These are phyloP conservation scores for Urocynchramus pylzowi DNA, from an alignment of 2,113 vertebrate genomes.

Conservation along the genomic window DNA sequence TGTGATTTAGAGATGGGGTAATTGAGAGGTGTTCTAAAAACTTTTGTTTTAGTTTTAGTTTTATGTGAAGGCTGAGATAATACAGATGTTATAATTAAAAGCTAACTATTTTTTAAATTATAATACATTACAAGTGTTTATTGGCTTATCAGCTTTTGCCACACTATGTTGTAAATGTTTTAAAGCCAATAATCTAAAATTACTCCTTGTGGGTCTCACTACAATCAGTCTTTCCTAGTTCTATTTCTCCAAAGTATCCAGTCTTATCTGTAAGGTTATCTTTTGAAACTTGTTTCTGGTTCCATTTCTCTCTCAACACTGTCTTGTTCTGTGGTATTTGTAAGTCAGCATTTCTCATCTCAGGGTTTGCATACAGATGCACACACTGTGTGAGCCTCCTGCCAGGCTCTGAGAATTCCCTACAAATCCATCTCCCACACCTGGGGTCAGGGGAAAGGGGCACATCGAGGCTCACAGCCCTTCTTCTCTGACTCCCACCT, in stretches of 20 bases:
- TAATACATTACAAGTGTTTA: background rate
- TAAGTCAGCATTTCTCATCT: background rate
- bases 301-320: background rate
- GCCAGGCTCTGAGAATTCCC: background rate
- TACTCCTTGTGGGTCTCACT: fast-evolving
- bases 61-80: background rate
- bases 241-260: no score
- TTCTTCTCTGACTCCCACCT: background rate
- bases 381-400: background rate
- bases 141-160: background rate
- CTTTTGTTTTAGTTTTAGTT: background rate
- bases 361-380: background rate
- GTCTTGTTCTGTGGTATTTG: background rate
- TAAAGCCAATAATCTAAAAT: background rate
- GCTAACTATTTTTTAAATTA: background rate
- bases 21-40: background rate
- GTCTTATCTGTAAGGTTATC: background rate
- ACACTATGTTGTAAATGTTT: background rate
- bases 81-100: background rate
- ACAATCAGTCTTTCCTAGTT: background rate
- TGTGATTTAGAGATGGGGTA: background rate
- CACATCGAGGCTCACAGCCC: fast-evolving
- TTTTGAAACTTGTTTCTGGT: background rate
- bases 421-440: background rate
- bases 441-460: background rate